phyloP scores from a whole-genome alignment of 2,113 vertebrate species.

The Typhlomys cinereus region DNA sequence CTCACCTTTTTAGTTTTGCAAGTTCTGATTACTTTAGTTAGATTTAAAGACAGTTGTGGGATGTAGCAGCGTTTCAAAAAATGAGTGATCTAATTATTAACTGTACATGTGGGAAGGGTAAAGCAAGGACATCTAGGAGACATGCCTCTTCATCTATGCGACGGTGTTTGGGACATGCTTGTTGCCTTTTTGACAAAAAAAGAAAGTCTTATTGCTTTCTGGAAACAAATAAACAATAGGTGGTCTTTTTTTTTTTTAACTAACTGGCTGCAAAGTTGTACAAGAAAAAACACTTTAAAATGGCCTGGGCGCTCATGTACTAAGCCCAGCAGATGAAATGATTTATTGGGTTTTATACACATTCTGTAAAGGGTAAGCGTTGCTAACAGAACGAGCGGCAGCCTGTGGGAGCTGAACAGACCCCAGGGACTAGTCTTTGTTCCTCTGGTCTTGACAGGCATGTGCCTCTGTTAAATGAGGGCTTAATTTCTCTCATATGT shows the following conservation, averaged over 20 bases:
- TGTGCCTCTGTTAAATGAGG: slow-evolving; percentile 95
- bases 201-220: slow-evolving; percentile 69
- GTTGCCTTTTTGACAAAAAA: slow-evolving; percentile 65
- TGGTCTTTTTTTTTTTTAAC: slow-evolving; percentile 45
- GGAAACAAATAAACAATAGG: slow-evolving; percentile 63
- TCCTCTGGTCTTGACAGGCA: slow-evolving; percentile 94
- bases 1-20: not conserved
- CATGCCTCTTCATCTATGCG: slow-evolving; percentile 4
- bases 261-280: slow-evolving; percentile 71
- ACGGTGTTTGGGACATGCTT: slow-evolving; percentile 33
- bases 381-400: slow-evolving; percentile 91
- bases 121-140: slow-evolving; percentile 22
- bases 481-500: slow-evolving; percentile 98
- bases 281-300: slow-evolving; percentile 80
- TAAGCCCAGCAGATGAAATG: slow-evolving; percentile 89
- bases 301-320: slow-evolving; percentile 76
- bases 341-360: slow-evolving; percentile 90
- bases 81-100: slow-evolving; percentile 41
- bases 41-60: slow-evolving; percentile 36
- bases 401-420: slow-evolving; percentile 87
- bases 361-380: slow-evolving; percentile 88
- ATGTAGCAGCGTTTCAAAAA: not conserved
- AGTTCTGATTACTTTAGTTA: not conserved
- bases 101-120: slow-evolving; percentile 15
- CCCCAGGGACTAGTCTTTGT: slow-evolving; percentile 91